phyloP scores from a whole-genome alignment of 2,797 vertebrate species.

The Ficedula albicollis region DNA sequence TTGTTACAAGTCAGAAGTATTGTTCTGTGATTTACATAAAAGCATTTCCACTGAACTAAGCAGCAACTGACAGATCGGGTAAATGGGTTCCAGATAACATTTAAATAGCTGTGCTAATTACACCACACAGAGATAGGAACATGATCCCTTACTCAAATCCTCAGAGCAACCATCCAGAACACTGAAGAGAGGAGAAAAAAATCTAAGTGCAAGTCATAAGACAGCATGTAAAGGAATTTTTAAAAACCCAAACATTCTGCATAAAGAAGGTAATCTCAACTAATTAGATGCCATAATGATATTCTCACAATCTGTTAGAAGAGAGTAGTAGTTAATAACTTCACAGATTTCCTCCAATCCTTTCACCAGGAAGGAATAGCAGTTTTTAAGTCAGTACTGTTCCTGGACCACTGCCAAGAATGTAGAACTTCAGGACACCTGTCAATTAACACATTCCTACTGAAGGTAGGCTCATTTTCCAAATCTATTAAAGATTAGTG shows the following conservation, averaged over 20 bases:
- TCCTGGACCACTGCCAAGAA: conserved; percentile 72
- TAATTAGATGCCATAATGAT: conserved; percentile 61
- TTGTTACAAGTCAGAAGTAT: conserved; percentile 20
- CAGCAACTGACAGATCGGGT: conserved; percentile 30
- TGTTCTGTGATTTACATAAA: conserved; percentile 48
- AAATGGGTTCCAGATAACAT: conserved; percentile 38
- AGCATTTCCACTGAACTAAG: conserved; percentile 48
- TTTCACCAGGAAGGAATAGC: conserved; percentile 66
- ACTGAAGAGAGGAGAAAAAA: neutral
- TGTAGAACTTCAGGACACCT: conserved; percentile 69
- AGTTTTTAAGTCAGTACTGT: conserved; percentile 73
- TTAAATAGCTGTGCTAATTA: conserved; percentile 58
- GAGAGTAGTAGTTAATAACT: conserved; percentile 67
- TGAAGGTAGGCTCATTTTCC: neutral
- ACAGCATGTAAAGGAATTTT: neutral
- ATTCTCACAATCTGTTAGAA: conserved; percentile 46
- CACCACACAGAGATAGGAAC: conserved; percentile 34
- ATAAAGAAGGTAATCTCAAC: conserved; percentile 40
- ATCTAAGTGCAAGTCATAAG: neutral
- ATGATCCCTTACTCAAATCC: conserved; percentile 18
- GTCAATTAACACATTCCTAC: conserved; percentile 67
- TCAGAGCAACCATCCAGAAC: conserved; percentile 30
- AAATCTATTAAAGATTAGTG: neutral
- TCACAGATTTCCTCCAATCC: conserved; percentile 66
- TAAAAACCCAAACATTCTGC: neutral